Percentiles rank a stretch among this genome's conserved stretches.
phyloP scores from a whole-genome alignment of 2,113 vertebrate genomes.

The Acanthochromis polyacanthus region DNA sequence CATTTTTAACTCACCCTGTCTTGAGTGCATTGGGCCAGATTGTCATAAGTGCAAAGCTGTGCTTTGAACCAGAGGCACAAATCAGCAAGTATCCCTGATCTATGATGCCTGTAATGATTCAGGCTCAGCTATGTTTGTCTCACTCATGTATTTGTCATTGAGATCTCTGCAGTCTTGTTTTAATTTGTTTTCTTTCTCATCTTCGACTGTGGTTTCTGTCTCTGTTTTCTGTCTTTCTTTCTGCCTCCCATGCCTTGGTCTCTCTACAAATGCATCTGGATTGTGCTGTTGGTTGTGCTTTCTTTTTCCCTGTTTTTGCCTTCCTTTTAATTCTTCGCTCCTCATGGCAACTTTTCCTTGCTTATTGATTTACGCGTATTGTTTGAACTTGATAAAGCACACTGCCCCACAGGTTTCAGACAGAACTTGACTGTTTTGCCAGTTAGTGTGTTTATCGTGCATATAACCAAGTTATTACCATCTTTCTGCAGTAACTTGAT shows the following conservation, averaged over 20 bases:
- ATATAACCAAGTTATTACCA: conserved; percentile 3
- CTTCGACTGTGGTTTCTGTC: conserved; percentile 23
- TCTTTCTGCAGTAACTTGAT: neutral
- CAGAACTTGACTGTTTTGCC: neutral
- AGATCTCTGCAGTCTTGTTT: conserved; percentile 30
- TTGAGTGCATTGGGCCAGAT: conserved; percentile 33
- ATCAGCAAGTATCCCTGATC: conserved; percentile 33
- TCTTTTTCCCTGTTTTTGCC: neutral
- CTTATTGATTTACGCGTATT: conserved; percentile 22
- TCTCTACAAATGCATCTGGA: neutral
- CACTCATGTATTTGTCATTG: conserved; percentile 38
- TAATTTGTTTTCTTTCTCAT: conserved; percentile 21
- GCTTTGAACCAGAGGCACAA: conserved; percentile 35
- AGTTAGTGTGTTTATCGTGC: neutral
- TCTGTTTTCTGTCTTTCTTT: conserved; percentile 8
- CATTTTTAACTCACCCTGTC: conserved; percentile 53
- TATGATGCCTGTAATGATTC: conserved; percentile 29
- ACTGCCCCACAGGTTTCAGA: neutral
- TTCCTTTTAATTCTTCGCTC: conserved; percentile 11
- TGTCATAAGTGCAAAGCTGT: conserved; percentile 48
- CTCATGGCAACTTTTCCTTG: neutral
- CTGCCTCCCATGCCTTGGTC: neutral
- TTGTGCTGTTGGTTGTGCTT: neutral
- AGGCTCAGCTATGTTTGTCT: conserved; percentile 13
- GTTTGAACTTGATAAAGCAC: conserved; percentile 19